A percentile compares a stretch with the other conserved stretches of the same genome.
These are phyloP conservation scores for Sebastolobus altivelis DNA, from an alignment of 2,797 vertebrate species.

Conservation along the genomic window DNA sequence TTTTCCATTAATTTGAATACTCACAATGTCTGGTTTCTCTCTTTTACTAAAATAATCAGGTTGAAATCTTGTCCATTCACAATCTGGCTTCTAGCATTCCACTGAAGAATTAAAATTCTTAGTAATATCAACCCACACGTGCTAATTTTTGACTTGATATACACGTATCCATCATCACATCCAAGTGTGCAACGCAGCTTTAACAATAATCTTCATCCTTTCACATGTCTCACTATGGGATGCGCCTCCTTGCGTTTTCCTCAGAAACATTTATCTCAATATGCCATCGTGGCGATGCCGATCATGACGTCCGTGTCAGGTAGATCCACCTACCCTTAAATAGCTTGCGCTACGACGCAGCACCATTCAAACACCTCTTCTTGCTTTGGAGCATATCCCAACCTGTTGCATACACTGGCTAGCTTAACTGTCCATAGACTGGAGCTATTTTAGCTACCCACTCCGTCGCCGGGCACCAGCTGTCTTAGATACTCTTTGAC, in stretches of 20 bases:
- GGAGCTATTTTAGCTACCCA: no score
- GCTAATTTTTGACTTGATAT: background rate
- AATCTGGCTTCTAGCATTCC: conserved; percentile 22
- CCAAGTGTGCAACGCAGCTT: conserved; percentile 3
- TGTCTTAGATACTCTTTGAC: background rate
- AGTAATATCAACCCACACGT: background rate
- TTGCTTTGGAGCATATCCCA: background rate
- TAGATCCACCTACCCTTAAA: background rate
- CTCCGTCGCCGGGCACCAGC: no score
- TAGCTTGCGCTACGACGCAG: background rate
- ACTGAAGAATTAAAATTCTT: conserved; percentile 6
- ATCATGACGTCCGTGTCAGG: background rate
- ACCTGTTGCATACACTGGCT: background rate
- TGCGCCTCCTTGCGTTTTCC: background rate
- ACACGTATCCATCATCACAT: background rate
- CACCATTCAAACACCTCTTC: background rate
- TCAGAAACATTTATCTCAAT: background rate
- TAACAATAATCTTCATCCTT: conserved; percentile 9
- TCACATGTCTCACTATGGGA: background rate
- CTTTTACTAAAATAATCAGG: background rate
- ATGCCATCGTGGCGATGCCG: background rate
- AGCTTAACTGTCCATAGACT: background rate
- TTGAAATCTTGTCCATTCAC: conserved; percentile 22
- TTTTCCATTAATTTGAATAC: background rate
- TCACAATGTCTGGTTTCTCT: background rate